These are phyloP conservation scores for Dysidea cf. avara DNA, from an alignment of 37 sponge, comb jelly and placozoan species.

Conservation along the genomic window DNA sequence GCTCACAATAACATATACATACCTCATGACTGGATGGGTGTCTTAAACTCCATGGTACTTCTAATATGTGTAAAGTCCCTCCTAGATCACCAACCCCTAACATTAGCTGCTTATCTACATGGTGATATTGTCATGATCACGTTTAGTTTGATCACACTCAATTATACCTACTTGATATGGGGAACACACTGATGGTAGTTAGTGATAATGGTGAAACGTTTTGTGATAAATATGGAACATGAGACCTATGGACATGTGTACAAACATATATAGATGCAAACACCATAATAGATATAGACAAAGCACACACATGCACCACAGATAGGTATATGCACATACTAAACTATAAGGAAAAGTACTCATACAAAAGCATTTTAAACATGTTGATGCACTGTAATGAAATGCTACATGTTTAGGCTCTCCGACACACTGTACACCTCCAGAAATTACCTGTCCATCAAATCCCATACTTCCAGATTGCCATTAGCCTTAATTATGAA, in stretches of 20 bases:
- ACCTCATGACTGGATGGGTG: constrained; percentile 87
- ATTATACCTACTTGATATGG: background rate
- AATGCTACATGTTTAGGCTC: too few relatives aligned
- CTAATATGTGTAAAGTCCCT: constrained; percentile 92
- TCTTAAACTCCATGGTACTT: constrained; percentile 86
- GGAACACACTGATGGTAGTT: background rate
- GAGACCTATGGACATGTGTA: constrained; percentile 64
- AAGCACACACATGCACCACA: background rate
- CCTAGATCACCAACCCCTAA: constrained; percentile 90
- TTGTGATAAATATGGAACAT: constrained; percentile 86
- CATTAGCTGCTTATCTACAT: constrained; percentile 78
- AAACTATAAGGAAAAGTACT: constrained; percentile 7
- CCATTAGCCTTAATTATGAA: constrained; percentile 88
- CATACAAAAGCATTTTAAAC: background rate
- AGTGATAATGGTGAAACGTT: constrained; percentile 64
- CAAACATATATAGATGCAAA: constrained; percentile 11
- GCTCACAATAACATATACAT: background rate
- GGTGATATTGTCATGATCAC: constrained; percentile 1
- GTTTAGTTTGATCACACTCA: background rate
- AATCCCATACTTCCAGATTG: constrained; percentile 97
- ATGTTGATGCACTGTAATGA: too few relatives aligned
- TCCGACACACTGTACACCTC: too few relatives aligned
- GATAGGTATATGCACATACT: background rate
- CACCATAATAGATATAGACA: background rate
- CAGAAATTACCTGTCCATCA: constrained; percentile 80